A percentile compares a stretch with the other conserved stretches of the same genome.
Conservation (phyloP, 2,888 invertebrate species). For the Pollenia amentaria region DNA sequence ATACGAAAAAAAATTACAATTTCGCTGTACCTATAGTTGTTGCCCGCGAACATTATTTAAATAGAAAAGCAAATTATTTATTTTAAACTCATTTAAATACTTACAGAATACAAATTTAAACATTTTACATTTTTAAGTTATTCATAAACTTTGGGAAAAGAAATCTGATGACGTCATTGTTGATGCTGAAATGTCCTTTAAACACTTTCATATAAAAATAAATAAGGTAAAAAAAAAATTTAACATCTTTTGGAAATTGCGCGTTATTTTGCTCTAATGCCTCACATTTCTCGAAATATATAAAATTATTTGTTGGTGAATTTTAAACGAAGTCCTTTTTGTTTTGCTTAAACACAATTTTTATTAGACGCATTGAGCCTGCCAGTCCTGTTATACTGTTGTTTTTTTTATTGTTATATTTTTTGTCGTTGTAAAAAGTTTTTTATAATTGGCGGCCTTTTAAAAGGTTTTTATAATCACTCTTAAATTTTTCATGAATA, state of each 20-base stretch:
- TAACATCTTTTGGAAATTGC: neutral
- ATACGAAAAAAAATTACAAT: too few relatives aligned
- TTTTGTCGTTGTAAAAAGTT: neutral
- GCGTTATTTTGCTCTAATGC: neutral
- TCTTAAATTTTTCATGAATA: slow-evolving; percentile 35
- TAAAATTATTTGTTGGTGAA: neutral
- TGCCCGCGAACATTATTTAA: too few relatives aligned
- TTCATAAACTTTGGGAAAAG: too few relatives aligned
- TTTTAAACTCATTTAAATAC: too few relatives aligned
- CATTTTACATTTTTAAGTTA: too few relatives aligned
- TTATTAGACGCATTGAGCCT: too few relatives aligned
- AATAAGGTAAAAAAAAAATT: too few relatives aligned
- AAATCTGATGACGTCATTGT: too few relatives aligned
- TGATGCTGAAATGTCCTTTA: neutral
- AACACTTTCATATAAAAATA: neutral
- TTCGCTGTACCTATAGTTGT: too few relatives aligned
- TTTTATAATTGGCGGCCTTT: slow-evolving; percentile 26
- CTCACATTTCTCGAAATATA: neutral
- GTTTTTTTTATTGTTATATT: neutral
- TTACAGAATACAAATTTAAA: too few relatives aligned
- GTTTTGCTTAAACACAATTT: too few relatives aligned
- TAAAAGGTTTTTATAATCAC: slow-evolving; percentile 20
- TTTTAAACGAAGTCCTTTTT: neutral
- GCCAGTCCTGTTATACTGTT: neutral
- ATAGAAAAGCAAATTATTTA: too few relatives aligned